Conservation (phyloP, 1,140 invertebrate species). For the Drosophila arizonae region DNA sequence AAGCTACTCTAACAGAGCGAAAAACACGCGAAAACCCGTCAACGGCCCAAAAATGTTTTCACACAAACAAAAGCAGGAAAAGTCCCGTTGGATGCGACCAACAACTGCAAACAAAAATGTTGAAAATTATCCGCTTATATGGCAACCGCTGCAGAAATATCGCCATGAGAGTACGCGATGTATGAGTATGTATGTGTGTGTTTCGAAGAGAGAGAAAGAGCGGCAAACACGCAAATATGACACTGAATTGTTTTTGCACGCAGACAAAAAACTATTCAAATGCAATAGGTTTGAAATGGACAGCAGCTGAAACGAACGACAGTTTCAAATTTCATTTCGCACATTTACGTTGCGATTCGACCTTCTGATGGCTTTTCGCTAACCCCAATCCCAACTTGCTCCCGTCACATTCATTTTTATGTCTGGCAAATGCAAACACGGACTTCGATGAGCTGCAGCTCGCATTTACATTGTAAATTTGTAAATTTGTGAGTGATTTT, state of each 20-base stretch:
- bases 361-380: slow-evolving; percentile 33
- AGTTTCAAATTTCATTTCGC: slow-evolving; percentile 72
- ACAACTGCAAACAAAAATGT: slow-evolving; percentile 55
- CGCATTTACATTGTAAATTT: slow-evolving; percentile 67
- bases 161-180: neutral
- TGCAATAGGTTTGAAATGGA: slow-evolving; percentile 30
- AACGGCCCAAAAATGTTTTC: slow-evolving; percentile 41
- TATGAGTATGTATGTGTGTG: slow-evolving; percentile 28
- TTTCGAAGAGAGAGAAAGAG: slow-evolving; percentile 36
- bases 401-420: slow-evolving; percentile 37
- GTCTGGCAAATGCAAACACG: slow-evolving; percentile 35
- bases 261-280: slow-evolving; percentile 45
- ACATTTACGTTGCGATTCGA: slow-evolving; percentile 59
- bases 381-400: neutral
- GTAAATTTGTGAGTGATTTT: slow-evolving; percentile 67
- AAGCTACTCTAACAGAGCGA: slow-evolving; percentile 38
- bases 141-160: slow-evolving; percentile 1
- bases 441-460: slow-evolving; percentile 39
- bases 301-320: slow-evolving; percentile 25
- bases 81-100: slow-evolving; percentile 26
- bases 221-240: slow-evolving; percentile 65
- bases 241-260: slow-evolving; percentile 73
- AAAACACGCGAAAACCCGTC: slow-evolving; percentile 34
- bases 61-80: slow-evolving; percentile 50
- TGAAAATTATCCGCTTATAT: slow-evolving; percentile 67